phyloP scores from a whole-genome alignment of 2,888 invertebrate species.

The Leucophenga montana region DNA sequence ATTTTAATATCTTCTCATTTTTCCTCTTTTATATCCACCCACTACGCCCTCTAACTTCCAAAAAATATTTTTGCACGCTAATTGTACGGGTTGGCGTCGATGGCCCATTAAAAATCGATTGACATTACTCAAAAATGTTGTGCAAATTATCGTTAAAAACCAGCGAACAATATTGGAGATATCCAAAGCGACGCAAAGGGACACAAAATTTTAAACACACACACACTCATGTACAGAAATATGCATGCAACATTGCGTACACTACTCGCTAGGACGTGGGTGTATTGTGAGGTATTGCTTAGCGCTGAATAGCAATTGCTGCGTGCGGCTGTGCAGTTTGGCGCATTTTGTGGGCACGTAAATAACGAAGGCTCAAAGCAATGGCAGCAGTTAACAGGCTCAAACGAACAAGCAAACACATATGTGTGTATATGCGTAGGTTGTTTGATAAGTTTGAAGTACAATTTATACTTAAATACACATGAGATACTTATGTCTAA shows the following conservation, averaged over 20 bases:
- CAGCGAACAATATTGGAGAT: constrained; percentile 56
- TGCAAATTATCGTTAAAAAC: constrained; percentile 65
- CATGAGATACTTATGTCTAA: no score
- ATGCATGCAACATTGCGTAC: background rate
- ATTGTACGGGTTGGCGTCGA: constrained; percentile 8
- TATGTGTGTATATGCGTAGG: background rate
- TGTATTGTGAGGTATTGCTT: background rate
- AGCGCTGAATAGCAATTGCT: background rate
- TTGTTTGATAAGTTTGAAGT: background rate
- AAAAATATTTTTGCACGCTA: background rate
- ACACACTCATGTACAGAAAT: background rate
- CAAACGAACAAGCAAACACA: background rate
- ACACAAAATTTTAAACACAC: background rate
- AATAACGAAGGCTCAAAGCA: constrained; percentile 6
- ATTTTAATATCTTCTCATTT: no score
- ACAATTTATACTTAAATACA: no score
- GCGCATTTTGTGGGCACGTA: constrained; percentile 22
- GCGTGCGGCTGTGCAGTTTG: background rate
- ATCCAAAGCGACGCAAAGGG: constrained; percentile 3
- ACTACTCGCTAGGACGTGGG: background rate
- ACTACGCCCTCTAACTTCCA: no score
- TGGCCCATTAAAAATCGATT: constrained; percentile 67
- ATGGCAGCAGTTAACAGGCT: background rate
- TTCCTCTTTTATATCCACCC: no score
- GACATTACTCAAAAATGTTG: constrained; percentile 67